Conservation (phyloP, 2,888 invertebrate genomes). For the Campoplex capitator region DNA sequence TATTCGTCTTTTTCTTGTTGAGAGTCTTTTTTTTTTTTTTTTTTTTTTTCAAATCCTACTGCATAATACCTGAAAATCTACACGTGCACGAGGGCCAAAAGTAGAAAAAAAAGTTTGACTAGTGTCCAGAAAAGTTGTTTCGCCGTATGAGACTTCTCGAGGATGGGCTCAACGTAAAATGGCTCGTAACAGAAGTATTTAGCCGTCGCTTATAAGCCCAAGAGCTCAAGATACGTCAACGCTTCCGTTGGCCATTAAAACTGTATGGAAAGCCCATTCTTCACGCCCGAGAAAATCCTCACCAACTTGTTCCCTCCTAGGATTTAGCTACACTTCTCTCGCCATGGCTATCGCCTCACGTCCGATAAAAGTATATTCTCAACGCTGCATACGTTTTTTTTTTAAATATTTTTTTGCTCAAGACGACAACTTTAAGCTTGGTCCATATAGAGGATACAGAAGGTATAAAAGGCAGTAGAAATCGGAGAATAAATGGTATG, state of each 20-base stretch:
- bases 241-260: constrained; percentile 19
- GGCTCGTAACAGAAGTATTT: not conserved
- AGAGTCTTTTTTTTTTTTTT: not conserved
- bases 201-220: constrained; percentile 2
- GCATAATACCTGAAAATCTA: constrained; percentile 14
- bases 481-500: constrained; percentile 64
- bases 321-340: constrained; percentile 24
- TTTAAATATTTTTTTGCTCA: constrained; percentile 9
- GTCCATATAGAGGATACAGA: constrained; percentile 51
- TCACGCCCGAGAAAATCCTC: constrained; percentile 25
- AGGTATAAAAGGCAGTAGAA: constrained; percentile 57
- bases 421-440: constrained; percentile 38
- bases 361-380: constrained; percentile 32
- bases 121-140: constrained; percentile 48
- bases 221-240: constrained; percentile 17
- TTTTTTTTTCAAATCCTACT: not conserved
- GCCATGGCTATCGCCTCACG: not conserved
- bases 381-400: constrained; percentile 17
- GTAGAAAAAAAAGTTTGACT: constrained; percentile 37
- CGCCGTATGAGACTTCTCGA: not conserved
- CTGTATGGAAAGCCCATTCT: constrained; percentile 20
- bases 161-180: not conserved
- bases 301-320: constrained; percentile 1
- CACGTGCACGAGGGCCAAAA: constrained; percentile 25
- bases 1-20: constrained; percentile 15